Evolutionary conservation across 2,888 invertebrate species (phyloP).

Genomic region (Lumbricus terrestris): DNA sequence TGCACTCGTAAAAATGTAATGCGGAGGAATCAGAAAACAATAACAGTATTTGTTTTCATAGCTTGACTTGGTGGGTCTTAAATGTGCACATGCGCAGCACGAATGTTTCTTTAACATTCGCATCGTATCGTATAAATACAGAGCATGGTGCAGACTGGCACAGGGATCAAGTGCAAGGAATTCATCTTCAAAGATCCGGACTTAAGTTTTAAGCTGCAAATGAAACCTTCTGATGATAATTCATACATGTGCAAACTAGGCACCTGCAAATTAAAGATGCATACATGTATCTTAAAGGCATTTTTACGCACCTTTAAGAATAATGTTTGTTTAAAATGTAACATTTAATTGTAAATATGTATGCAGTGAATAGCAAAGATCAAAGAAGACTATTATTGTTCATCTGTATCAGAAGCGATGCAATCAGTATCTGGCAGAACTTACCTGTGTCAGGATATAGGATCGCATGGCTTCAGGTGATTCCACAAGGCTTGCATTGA

Average conservation of each 20-base stretch:
- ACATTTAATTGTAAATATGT: not conserved
- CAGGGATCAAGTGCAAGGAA: not conserved
- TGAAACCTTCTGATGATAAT: not conserved
- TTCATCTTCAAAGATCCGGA: not conserved
- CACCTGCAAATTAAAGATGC: not conserved
- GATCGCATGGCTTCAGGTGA: conserved; percentile 78
- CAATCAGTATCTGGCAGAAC: not conserved
- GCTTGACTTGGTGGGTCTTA: not conserved
- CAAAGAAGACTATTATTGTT: not conserved
- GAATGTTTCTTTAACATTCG: not conserved
- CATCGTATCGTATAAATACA: not conserved
- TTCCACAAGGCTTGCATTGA: conserved; percentile 89
- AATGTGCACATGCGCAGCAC: not conserved
- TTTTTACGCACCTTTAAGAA: not conserved
- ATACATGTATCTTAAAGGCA: not conserved
- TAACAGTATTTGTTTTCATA: too few species aligned
- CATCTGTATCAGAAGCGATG: not conserved
- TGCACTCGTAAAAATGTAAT: too few species aligned
- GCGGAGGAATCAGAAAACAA: too few species aligned
- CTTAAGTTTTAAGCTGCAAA: not conserved
- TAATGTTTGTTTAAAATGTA: not conserved
- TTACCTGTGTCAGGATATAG: conserved; percentile 87
- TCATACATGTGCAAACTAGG: too few species aligned
- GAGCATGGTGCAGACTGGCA: not conserved
- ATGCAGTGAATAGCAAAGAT: not conserved